Evolutionary conservation across 2,888 invertebrate genomes (phyloP).

Genomic region (Diploptera punctata): DNA sequence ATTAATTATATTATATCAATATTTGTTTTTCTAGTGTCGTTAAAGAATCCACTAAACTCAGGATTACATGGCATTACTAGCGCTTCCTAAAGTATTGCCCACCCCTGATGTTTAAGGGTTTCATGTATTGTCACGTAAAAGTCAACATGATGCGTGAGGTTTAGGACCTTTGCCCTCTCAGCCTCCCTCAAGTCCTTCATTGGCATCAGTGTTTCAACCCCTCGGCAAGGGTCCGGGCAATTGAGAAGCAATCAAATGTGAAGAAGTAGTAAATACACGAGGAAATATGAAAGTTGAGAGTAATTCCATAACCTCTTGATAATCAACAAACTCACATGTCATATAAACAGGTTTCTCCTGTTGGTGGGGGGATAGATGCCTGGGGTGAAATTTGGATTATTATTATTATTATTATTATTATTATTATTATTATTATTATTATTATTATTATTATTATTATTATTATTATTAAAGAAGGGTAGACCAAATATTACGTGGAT

Average conservation of each 20-base stretch:
- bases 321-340: too few relatives aligned
- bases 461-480: too few relatives aligned
- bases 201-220: slow-evolving; percentile 21
- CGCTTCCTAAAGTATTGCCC: background rate
- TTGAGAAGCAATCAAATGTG: slow-evolving; percentile 56
- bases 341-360: background rate
- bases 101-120: slow-evolving; percentile 7
- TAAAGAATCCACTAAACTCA: too few relatives aligned
- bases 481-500: too few relatives aligned
- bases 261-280: slow-evolving; percentile 53
- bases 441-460: too few relatives aligned
- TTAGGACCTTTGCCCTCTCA: slow-evolving; percentile 18
- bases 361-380: too few relatives aligned
- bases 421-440: too few relatives aligned
- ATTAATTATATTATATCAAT: too few relatives aligned
- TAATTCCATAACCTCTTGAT: background rate
- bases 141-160: slow-evolving; percentile 3
- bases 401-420: too few relatives aligned
- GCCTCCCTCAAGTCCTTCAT: slow-evolving; percentile 15
- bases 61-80: too few relatives aligned
- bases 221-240: slow-evolving; percentile 50
- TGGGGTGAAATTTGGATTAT: too few relatives aligned
- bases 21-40: too few relatives aligned
- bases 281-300: background rate
- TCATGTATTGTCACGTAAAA: slow-evolving; percentile 32